Percentiles rank a stretch among this genome's conserved stretches.
phyloP scores from a whole-genome alignment of 2,113 vertebrate genomes.

The Gopherus evgoodei region DNA sequence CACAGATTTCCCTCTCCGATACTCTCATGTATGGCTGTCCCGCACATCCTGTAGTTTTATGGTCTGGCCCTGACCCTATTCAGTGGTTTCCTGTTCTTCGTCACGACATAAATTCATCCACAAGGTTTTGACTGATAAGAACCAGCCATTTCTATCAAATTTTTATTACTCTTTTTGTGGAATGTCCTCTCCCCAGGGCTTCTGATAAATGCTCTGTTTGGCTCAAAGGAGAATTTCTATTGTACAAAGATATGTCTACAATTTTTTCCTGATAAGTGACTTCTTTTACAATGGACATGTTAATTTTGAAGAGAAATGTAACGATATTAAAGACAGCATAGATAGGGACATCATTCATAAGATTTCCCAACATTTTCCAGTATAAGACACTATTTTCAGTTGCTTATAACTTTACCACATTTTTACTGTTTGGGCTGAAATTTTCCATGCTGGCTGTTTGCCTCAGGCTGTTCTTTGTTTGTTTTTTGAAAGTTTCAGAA shows the following conservation, averaged over 20 bases:
- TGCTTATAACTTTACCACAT: accelerated
- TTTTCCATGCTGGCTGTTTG: not conserved
- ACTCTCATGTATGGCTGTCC: not conserved
- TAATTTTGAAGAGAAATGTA: not conserved
- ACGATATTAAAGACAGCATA: not conserved
- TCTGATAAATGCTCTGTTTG: not conserved
- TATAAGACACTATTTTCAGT: not conserved
- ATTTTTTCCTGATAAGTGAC: not conserved
- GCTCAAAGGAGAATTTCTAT: not conserved
- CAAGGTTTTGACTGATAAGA: not conserved
- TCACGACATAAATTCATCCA: not conserved
- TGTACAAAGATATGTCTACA: not conserved
- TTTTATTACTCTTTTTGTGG: accelerated
- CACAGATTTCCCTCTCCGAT: not conserved
- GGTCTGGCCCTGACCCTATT: accelerated
- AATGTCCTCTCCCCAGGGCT: accelerated
- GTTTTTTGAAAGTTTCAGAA: not conserved
- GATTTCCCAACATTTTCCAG: not conserved
- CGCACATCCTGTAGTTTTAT: not conserved
- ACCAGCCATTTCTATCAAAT: not conserved
- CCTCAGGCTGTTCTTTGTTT: not conserved
- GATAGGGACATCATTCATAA: not conserved
- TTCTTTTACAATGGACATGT: not conserved
- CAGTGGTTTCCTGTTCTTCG: not conserved
- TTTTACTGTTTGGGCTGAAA: not conserved